A percentile compares a stretch with the other conserved stretches of the same genome.
phyloP scores from a whole-genome alignment of 1,140 invertebrate genomes.

The Piezodorus guildinii region DNA sequence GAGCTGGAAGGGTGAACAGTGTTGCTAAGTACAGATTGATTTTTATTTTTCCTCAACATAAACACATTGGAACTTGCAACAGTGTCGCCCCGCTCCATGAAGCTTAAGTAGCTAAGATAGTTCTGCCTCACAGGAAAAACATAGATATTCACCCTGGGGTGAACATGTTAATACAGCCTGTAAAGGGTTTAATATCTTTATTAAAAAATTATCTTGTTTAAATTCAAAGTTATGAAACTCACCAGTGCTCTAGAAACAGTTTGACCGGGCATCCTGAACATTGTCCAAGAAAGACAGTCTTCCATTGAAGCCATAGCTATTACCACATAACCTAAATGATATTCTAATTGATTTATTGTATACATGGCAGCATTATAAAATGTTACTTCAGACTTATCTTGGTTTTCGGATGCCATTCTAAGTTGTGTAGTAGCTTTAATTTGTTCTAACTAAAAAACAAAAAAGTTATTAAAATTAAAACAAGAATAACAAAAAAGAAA shows the following conservation, averaged over 20 bases:
- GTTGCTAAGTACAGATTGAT: no score
- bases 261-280: slow-evolving; percentile 18
- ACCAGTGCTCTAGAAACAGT: neutral
- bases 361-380: slow-evolving; percentile 29
- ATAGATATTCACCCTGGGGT: no score
- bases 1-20: no score
- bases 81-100: no score
- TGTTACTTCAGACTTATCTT: slow-evolving; percentile 27
- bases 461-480: neutral
- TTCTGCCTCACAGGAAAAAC: no score
- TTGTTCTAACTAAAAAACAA: neutral
- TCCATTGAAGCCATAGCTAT: slow-evolving; percentile 26
- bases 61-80: no score
- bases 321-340: slow-evolving; percentile 28
- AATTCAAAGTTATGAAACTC: neutral
- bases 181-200: no score
- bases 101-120: no score
- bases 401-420: slow-evolving; percentile 23
- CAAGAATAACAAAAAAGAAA: neutral
- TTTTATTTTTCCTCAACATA: no score
- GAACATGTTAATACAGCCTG: no score
- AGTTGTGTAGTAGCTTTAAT: slow-evolving; percentile 18
- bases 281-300: slow-evolving; percentile 27
- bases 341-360: slow-evolving; percentile 30
- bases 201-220: no score